Conservation (phyloP, 1,140 invertebrate species). For the Rhopalosiphum maidis region DNA sequence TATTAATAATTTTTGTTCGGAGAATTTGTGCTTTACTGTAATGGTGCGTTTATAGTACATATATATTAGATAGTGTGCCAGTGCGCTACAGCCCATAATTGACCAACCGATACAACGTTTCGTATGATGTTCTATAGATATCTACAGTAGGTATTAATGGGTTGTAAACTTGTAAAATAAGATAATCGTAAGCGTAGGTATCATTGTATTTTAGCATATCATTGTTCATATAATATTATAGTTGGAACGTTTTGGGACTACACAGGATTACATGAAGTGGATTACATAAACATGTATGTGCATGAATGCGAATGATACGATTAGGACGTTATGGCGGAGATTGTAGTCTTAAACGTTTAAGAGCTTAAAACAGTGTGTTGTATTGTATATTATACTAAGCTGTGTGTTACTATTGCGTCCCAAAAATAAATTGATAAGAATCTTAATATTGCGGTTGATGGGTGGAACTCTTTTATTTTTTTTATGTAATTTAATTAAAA, state of each 20-base stretch:
- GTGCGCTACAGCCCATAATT: no score
- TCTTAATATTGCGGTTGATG: not conserved
- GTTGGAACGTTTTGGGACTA: not conserved
- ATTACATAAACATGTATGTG: no score
- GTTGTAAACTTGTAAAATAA: not conserved
- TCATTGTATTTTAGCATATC: not conserved
- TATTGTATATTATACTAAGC: not conserved
- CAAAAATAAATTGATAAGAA: not conserved
- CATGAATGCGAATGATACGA: not conserved
- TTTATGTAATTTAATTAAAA: not conserved
- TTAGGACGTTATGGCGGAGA: not conserved
- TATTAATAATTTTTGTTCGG: not conserved
- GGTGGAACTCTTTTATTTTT: not conserved
- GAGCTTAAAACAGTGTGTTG: not conserved
- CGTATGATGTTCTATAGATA: not conserved
- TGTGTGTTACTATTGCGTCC: not conserved
- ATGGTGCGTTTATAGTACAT: not conserved
- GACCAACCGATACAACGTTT: not conserved
- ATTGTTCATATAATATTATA: not conserved
- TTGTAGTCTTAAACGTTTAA: not conserved
- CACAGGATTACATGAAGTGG: not conserved
- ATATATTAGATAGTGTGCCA: no score
- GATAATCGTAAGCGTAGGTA: not conserved
- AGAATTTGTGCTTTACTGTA: not conserved
- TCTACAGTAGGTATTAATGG: not conserved